Conservation (phyloP, 2,888 invertebrate species). For the Heliconius ismenius region DNA sequence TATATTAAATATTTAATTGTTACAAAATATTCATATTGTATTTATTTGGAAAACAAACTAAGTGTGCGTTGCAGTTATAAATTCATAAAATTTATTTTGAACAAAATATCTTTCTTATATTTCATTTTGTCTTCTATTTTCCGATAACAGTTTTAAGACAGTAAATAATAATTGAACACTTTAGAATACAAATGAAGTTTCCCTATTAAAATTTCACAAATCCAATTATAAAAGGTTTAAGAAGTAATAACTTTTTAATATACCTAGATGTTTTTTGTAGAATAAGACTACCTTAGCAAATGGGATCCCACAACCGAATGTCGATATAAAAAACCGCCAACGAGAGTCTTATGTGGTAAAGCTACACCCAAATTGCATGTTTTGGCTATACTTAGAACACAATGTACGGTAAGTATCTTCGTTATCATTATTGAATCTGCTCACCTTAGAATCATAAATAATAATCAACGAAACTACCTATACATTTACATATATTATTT, state of each 20-base stretch:
- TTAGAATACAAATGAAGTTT: not conserved
- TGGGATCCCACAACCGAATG: not conserved
- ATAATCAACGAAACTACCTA: not conserved
- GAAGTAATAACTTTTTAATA: not conserved
- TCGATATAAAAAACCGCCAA: not conserved
- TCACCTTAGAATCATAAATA: not conserved
- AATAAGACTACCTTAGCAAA: not conserved
- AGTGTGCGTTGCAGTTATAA: not conserved
- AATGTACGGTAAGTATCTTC: not conserved
- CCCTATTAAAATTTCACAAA: not conserved
- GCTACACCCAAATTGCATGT: not conserved
- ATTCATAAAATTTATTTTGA: no score
- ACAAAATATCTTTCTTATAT: not conserved
- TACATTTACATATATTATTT: not conserved
- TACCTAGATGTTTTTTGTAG: not conserved
- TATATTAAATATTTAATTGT: slow-evolving; percentile 18
- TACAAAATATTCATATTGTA: not conserved
- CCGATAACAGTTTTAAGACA: not conserved
- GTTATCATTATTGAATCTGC: not conserved
- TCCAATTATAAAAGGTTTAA: not conserved
- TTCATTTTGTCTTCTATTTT: not conserved
- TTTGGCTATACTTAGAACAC: not conserved
- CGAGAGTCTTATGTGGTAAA: not conserved
- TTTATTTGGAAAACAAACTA: not conserved
- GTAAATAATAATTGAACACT: not conserved